Conservation (phyloP, 1,140 invertebrate genomes). For the Brachionus paranguensis region DNA sequence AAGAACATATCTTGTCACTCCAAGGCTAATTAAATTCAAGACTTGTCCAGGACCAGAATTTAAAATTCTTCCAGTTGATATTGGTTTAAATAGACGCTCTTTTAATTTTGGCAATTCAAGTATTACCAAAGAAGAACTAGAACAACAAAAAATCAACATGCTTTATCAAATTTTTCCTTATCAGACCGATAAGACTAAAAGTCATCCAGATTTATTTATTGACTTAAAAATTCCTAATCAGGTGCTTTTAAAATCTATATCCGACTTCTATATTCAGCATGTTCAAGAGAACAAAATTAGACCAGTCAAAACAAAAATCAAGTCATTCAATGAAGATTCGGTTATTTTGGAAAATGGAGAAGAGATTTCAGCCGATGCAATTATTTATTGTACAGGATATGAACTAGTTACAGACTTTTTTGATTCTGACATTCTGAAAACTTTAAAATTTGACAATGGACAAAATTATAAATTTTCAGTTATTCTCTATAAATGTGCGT, state of each 20-base stretch:
- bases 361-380: neutral
- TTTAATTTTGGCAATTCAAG: neutral
- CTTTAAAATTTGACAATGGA: neutral
- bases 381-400: slow-evolving; percentile 36
- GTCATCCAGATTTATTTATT: neutral
- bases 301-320: neutral
- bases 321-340: neutral
- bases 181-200: neutral
- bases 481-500: neutral
- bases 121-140: neutral
- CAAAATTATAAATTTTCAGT: neutral
- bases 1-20: neutral
- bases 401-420: neutral
- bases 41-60: neutral
- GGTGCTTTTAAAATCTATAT: neutral
- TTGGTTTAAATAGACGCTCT: neutral
- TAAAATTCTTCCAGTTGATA: slow-evolving; percentile 7
- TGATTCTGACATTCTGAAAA: neutral
- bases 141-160: neutral
- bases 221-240: neutral
- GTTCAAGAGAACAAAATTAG: neutral
- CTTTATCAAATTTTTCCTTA: neutral
- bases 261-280: neutral
- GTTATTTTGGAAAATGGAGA: slow-evolving; percentile 5
- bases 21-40: neutral